These are phyloP conservation scores for Dascyllus trimaculatus DNA, from an alignment of 2,113 vertebrate genomes.

Conservation along the genomic window DNA sequence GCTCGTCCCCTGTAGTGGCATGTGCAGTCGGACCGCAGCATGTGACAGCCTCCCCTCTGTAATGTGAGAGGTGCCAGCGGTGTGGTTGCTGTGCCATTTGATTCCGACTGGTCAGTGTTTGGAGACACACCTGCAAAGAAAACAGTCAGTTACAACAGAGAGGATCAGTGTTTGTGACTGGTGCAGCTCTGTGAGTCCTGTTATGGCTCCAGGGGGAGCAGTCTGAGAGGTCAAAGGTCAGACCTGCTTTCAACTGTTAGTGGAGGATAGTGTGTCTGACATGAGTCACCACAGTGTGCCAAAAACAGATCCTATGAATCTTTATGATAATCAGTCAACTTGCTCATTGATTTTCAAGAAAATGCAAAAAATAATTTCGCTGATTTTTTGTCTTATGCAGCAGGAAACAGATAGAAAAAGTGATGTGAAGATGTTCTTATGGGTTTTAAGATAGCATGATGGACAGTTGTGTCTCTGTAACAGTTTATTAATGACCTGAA, in stretches of 20 bases:
- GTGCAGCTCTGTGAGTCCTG: constrained; percentile 16
- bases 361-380: too few species aligned
- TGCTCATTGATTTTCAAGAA: too few species aligned
- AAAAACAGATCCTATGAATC: too few species aligned
- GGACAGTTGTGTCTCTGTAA: not conserved
- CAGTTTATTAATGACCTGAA: too few species aligned
- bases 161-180: constrained; percentile 12
- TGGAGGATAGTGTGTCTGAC: not conserved
- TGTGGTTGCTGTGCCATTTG: constrained; percentile 25
- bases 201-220: not conserved
- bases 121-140: constrained; percentile 22
- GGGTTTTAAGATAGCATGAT: not conserved
- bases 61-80: constrained; percentile 64
- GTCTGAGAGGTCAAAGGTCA: constrained; percentile 4
- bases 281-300: too few species aligned
- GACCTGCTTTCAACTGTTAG: not conserved
- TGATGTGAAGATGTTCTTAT: not conserved
- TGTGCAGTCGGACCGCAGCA: constrained; percentile 68
- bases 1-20: constrained; percentile 61
- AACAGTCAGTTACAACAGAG: constrained; percentile 1
- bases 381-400: too few species aligned
- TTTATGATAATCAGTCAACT: too few species aligned
- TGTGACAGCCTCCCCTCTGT: constrained; percentile 74
- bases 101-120: constrained; percentile 39
- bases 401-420: too few species aligned